Percentiles rank a stretch among this genome's conserved stretches.
Conservation (phyloP, 2,888 invertebrate species). For the Isoperla grammatica region DNA sequence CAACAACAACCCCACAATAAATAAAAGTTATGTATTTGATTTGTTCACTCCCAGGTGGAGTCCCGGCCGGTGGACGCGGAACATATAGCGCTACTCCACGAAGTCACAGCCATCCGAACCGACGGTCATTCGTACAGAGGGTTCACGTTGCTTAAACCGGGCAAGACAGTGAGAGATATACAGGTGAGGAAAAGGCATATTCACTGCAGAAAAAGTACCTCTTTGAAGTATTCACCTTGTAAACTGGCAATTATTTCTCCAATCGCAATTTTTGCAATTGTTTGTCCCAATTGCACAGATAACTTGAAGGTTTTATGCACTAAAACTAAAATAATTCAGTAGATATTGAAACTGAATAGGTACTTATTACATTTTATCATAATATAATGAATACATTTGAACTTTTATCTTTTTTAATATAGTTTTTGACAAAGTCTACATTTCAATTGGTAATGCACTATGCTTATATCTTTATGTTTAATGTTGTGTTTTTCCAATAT, state of each 20-base stretch:
- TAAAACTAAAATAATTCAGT: too few relatives aligned
- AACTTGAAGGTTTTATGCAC: too few relatives aligned
- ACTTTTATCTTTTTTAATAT: too few relatives aligned
- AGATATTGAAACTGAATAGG: too few relatives aligned
- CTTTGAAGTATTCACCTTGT: not conserved
- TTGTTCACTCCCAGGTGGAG: slow-evolving; percentile 46
- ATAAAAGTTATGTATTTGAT: too few relatives aligned
- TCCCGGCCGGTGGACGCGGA: slow-evolving; percentile 60
- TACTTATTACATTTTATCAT: too few relatives aligned
- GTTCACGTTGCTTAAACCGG: slow-evolving; percentile 63
- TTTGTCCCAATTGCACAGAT: too few relatives aligned
- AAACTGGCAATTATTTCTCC: too few relatives aligned
- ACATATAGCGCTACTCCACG: slow-evolving; percentile 69
- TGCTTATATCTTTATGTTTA: slow-evolving; percentile 23
- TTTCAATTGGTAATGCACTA: not conserved
- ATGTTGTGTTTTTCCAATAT: slow-evolving; percentile 37
- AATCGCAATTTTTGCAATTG: too few relatives aligned
- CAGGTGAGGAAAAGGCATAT: slow-evolving; percentile 37
- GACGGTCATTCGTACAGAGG: slow-evolving; percentile 77
- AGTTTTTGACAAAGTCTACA: too few relatives aligned
- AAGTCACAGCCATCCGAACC: slow-evolving; percentile 63
- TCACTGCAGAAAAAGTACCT: not conserved
- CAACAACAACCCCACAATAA: too few relatives aligned
- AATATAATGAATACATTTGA: too few relatives aligned
- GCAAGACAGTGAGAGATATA: slow-evolving; percentile 48